These are phyloP conservation scores for Agrotis ipsilon DNA, from an alignment of 2,888 invertebrate species.

Conservation along the genomic window DNA sequence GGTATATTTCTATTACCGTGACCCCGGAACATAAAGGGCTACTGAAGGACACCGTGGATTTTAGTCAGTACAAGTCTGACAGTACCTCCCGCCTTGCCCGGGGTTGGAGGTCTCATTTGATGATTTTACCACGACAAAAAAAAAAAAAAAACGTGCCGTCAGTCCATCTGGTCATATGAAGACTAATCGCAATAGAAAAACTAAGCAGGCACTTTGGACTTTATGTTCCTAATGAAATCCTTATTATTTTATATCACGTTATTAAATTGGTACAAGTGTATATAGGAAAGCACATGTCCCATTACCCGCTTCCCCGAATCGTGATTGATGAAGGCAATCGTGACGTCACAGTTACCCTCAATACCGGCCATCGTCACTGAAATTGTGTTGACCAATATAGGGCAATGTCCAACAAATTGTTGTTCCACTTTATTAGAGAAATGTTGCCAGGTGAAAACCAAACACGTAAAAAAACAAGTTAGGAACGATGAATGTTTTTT, in stretches of 20 bases:
- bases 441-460: background rate
- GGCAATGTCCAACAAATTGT: slow-evolving; percentile 29
- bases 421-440: background rate
- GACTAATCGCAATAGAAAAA: too few relatives aligned
- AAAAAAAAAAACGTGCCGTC: too few relatives aligned
- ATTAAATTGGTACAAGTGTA: background rate
- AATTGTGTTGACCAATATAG: slow-evolving; percentile 18
- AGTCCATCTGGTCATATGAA: too few relatives aligned
- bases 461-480: background rate
- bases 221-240: too few relatives aligned
- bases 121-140: too few relatives aligned
- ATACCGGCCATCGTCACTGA: slow-evolving; percentile 6
- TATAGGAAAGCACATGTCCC: background rate
- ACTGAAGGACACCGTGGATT: too few relatives aligned
- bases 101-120: too few relatives aligned
- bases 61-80: too few relatives aligned
- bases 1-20: too few relatives aligned
- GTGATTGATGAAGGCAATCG: slow-evolving; percentile 26
- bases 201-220: too few relatives aligned
- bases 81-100: too few relatives aligned
- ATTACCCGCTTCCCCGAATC: slow-evolving; percentile 14
- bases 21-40: too few relatives aligned
- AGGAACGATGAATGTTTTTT: background rate
- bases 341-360: slow-evolving; percentile 33
- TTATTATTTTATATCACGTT: background rate